Evolutionary conservation across 1,140 invertebrate genomes (phyloP), one percentile per base, ranked within the genome.

Genomic region (Macrocentrus cingulum): DNA sequence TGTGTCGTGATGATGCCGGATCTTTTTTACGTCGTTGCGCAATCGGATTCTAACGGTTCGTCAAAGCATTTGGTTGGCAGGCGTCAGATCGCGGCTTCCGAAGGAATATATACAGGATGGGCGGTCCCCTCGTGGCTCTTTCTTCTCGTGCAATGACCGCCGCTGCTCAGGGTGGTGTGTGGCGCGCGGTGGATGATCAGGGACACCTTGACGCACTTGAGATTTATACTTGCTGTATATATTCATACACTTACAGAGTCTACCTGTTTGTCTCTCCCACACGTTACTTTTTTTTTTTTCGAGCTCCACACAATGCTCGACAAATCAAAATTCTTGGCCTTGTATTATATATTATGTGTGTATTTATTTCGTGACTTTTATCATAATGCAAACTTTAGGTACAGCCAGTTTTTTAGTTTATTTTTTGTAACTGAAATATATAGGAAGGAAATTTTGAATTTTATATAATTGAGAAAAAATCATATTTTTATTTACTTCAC

Each of bases 61-160:
- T 48, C 23, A 56, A 49, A 32, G 29, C 45, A 45, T 56, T 49
- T 15, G 49, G 32, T n/a, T n/a, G n/a, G n/a, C n/a, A 56, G 54
- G 36, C 44, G 32, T 49, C 41, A 56, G 54, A 56, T 45, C 20
- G n/a, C n/a, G 45, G 34, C 54, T 56, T 56, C 46, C 32, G 54
- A 48, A 37, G 48, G 48, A 51, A 51, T 16, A n/a, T n/a, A n/a
- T n/a, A 51, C 48, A 51, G 48, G 32, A 51, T 51, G 48, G 48
- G 48, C 48, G 48, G 48, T 51, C 48, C 34, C 16, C 37, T 32
- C 37, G 13, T 51, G 32, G 36, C 13, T 51, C 29, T 51, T 37
- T 51, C 29, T 56, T 48, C 32, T 56, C 54, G 54, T 39, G 44
- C 54, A 56, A 56, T 56, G 54, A 56, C 54, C 46, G 29, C 34